A percentile compares a stretch with the other conserved stretches of the same genome.
These are phyloP conservation scores for Pseudochromis fuscus DNA, from an alignment of 2,797 vertebrate genomes.

Conservation along the genomic window DNA sequence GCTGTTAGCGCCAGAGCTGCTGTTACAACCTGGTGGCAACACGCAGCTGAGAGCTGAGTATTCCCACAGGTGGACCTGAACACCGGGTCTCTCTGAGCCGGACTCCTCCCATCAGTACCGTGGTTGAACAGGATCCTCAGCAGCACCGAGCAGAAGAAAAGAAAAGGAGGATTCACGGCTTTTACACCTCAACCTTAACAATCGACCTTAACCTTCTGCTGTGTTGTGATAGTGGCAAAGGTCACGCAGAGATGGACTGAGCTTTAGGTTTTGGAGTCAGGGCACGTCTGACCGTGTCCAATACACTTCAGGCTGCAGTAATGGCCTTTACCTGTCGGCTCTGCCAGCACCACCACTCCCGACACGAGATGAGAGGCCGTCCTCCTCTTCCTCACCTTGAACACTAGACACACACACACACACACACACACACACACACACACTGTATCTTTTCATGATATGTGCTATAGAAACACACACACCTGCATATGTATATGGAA, in stretches of 20 bases:
- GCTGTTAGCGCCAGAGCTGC: constrained; percentile 35
- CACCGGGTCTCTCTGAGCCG: not conserved
- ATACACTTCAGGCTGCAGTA: constrained; percentile 31
- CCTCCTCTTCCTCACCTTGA: constrained; percentile 57
- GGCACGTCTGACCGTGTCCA: constrained; percentile 65
- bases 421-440: not conserved
- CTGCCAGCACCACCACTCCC: not conserved
- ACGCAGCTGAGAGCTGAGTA: constrained; percentile 5
- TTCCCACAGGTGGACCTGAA: constrained; percentile 11
- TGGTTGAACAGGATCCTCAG: not conserved
- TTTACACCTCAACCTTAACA: constrained; percentile 39
- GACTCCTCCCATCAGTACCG: not conserved
- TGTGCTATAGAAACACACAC: no score
- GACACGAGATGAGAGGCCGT: constrained; percentile 12
- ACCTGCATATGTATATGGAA: no score
- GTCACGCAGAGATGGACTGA: constrained; percentile 39
- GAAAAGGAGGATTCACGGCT: constrained; percentile 8
- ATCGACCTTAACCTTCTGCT: constrained; percentile 60
- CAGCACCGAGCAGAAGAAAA: not conserved
- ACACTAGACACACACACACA: constrained; percentile 12
- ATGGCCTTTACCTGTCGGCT: constrained; percentile 67
- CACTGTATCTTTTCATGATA: not conserved
- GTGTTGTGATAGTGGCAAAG: constrained; percentile 56
- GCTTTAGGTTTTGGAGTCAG: constrained; percentile 56
- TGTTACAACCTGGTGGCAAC: constrained; percentile 38